Evolutionary conservation across 1,140 invertebrate species (phyloP), one percentile per base, ranked within the genome.

Genomic region (Drosophila sucinea): DNA sequence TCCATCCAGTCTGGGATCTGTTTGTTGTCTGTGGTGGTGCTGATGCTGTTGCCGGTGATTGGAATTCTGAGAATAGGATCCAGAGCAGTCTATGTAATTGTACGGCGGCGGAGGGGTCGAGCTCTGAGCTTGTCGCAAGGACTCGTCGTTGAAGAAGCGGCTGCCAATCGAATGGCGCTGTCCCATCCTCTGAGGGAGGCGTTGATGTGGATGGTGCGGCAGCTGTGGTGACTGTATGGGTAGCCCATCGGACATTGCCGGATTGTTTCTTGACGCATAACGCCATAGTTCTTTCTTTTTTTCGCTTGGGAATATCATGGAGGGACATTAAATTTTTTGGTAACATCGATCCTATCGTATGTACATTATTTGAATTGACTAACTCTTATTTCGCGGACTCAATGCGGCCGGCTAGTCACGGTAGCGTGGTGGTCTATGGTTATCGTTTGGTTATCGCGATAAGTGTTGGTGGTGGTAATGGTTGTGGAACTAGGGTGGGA

Each of bases 301-400:
- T 72, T 91, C 86, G 72, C 73, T 85, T 92, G 72, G 80, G 90
- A 92, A 92, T 83, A 91, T 82, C 91, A 92, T 92, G 90, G 89
- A 92, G 85, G 80, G 82, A 91, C 91, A 92, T 91, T 77, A 90
- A 91, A 81, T 92, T 82, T 91, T 86, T 91, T 91, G 86, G 89
- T 92, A 92, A 91, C 91, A 92, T 92, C 81, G 86, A 92, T 91
- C 70, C 81, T 91, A 92, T 78, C 85, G 79, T 89, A 91, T 87
- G 82, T 70, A 80, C 91, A 92, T 92, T 91, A 91, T 92, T 87
- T 79, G 78, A 80, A 66, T 75, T 73, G 72, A 91, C 77, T 86
- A 81, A 91, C 35, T 38, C 83, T 73, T 71, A 68, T 65, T 77
- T 73, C 58, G 72, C 79, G 68, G 83, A 73, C 82, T 82, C 79